Base-by-base conservation (phyloP, 2,113 vertebrate genomes). In the Patagioenas fasciata region DNA sequence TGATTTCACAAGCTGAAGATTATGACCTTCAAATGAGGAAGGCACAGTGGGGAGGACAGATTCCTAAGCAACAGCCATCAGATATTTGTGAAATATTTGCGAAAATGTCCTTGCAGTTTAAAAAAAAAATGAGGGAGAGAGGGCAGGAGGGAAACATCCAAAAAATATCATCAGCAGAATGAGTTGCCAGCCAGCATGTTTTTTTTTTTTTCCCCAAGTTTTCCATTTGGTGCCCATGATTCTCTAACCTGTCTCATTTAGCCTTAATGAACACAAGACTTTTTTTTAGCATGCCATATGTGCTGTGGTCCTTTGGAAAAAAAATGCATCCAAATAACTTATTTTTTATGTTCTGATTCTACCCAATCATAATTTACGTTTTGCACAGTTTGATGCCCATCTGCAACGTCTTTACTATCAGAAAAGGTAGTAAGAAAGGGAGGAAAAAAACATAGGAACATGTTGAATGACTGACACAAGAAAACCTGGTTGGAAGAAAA, bases 331-430 rank as follows among this genome's bases (percentile, higher is more conserved):
- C 80, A 95, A 95, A 87, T 91, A 93, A 91, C 88, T 95, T 94
- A 74, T 86, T 93, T 96, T 93, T 96, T 91, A 92, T 93, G 72
- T 84, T 88, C 88, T 40, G 77, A 92, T 54, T 96, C 85, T 96
- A 34, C 77, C 96, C 96, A 95, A 82, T 96, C 91, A 65, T 94
- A 61, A 95, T 96, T 96, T 96, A 95, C 94, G 93, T 94, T 95
- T 97, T 96, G 91, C 95, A 95, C 94, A 94, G 93, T 96, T 95
- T 97, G 95, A 93, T 95, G 91, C 95, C 95, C 95, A 96, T 96
- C 95, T 97, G 96, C 93, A 97, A 91, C 0, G 73, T 91, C 86
- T 95, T 95, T 94, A 50, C 70, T 57, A 89, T 96, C 86, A 79
- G 80, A 31, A 92, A 95, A 95, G 93, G 95, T 97, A 97, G 79